Evolutionary conservation across 2,888 invertebrate species (phyloP).

Genomic region (Papilio protenor): DNA sequence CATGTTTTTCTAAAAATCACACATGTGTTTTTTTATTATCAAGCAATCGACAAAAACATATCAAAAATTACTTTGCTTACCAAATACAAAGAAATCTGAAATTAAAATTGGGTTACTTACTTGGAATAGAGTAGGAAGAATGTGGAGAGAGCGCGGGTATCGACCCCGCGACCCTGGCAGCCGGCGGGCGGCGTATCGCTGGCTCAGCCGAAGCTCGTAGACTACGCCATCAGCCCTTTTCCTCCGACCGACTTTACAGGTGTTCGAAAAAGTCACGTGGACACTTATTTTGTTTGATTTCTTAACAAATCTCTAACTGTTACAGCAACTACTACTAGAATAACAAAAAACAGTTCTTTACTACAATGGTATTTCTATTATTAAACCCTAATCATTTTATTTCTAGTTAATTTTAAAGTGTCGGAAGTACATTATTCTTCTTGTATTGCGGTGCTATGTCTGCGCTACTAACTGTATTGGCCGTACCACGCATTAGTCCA

Average conservation of each 20-base stretch:
- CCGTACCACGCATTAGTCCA: neutral
- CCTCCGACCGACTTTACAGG: slow-evolving; percentile 45
- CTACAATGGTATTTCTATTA: too few relatives aligned
- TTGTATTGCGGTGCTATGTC: too few relatives aligned
- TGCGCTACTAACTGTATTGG: too few relatives aligned
- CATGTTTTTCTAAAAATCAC: too few relatives aligned
- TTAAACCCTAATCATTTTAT: neutral
- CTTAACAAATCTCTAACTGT: neutral
- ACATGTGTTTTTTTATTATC: too few relatives aligned
- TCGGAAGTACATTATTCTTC: neutral
- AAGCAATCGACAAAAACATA: neutral
- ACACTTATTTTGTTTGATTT: neutral
- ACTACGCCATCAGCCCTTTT: slow-evolving; percentile 54
- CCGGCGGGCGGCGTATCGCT: slow-evolving; percentile 52
- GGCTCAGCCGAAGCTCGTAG: slow-evolving; percentile 54
- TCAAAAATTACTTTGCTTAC: neutral
- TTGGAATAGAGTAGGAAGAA: slow-evolving; percentile 43
- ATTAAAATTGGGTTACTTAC: slow-evolving; percentile 15
- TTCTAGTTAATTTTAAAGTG: neutral
- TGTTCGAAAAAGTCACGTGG: slow-evolving; percentile 41
- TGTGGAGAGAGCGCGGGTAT: slow-evolving; percentile 56
- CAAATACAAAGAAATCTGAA: slow-evolving; percentile 1
- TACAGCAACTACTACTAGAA: neutral
- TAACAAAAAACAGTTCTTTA: neutral
- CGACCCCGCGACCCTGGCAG: slow-evolving; percentile 58